A percentile compares a stretch with the other conserved stretches of the same genome.
Conservation (phyloP, 2,797 vertebrate species). For the Poecilia wingei region DNA sequence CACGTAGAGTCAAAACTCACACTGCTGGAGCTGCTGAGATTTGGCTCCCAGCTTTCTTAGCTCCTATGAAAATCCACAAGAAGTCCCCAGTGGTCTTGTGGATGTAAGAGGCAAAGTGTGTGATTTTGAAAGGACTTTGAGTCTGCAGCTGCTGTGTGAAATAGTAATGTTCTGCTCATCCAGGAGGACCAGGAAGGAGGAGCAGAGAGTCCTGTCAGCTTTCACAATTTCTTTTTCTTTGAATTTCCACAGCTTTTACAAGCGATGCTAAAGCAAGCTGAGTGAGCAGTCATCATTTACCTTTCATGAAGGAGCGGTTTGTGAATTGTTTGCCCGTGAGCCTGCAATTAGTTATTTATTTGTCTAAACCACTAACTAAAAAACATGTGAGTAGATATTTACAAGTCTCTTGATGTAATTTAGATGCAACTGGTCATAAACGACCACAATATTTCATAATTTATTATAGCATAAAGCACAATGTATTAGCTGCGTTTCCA, state of each 20-base stretch:
- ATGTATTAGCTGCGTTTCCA: background rate
- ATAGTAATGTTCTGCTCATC: constrained; percentile 59
- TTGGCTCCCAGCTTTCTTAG: constrained; percentile 44
- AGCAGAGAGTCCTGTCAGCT: constrained; percentile 31
- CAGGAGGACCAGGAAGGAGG: constrained; percentile 23
- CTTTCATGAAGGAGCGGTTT: background rate
- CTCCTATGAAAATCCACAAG: constrained; percentile 53
- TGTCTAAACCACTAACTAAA: background rate
- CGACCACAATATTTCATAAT: background rate
- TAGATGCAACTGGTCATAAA: background rate
- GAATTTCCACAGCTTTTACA: constrained; percentile 28
- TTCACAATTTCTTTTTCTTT: constrained; percentile 39
- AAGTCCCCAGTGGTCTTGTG: constrained; percentile 51
- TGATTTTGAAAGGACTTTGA: constrained; percentile 64
- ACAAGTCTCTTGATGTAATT: background rate
- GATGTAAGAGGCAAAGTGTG: constrained; percentile 59
- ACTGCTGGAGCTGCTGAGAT: constrained; percentile 50
- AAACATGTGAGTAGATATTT: background rate
- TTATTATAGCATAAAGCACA: background rate
- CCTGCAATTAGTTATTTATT: background rate
- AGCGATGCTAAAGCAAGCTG: constrained; percentile 12
- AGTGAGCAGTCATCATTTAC: background rate
- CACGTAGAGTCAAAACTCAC: constrained; percentile 52
- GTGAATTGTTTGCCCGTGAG: background rate
- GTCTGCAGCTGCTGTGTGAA: constrained; percentile 51